Evolutionary conservation across 2,113 vertebrate species (phyloP), one percentile per base, ranked within the genome.

Genomic region (Tautogolabrus adspersus): DNA sequence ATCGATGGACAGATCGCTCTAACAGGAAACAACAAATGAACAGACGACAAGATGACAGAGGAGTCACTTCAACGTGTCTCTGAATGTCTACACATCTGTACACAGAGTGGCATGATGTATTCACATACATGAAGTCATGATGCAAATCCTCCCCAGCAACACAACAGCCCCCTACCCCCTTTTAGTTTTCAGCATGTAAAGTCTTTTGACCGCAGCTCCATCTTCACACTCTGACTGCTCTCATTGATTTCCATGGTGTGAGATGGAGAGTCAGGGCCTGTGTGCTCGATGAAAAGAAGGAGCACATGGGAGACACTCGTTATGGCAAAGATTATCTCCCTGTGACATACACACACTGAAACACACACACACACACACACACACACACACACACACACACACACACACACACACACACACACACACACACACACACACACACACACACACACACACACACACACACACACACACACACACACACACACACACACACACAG

Each of bases 161-260:
- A 22, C 26, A 11, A 46, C 13, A 4, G 7, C 6, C 38, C 7
- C 38, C 6, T 5, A 2, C 38, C 21, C 10, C 55, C 40, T 65
- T 81, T 73, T 68, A 61, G 44, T 69, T 77, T 75, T 47, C 68
- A 60, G 75, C 75, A 87, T 85, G 82, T 64, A 77, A 87, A 76
- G 84, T 72, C 84, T 78, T 90, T 80, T 89, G 83, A 89, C 88
- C 77, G 62, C 75, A 34, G 66, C 88, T 84, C 82, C 81, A 87
- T 91, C 78, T 89, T 88, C 88, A 93, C 82, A 82, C 88, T 91
- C 70, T 8, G 37, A 87, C 83, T 80, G 82, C 83, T 82, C 85
- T 79, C 82, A 93, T 92, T 87, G 91, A 93, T 92, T 90, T 87
- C 83, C 89, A 92, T 87, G 87, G n/a, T n/a, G 84, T 91, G 91